These are phyloP conservation scores for Antechinus stuartii DNA, from an alignment of 2,113 vertebrate species.

Conservation along the genomic window DNA sequence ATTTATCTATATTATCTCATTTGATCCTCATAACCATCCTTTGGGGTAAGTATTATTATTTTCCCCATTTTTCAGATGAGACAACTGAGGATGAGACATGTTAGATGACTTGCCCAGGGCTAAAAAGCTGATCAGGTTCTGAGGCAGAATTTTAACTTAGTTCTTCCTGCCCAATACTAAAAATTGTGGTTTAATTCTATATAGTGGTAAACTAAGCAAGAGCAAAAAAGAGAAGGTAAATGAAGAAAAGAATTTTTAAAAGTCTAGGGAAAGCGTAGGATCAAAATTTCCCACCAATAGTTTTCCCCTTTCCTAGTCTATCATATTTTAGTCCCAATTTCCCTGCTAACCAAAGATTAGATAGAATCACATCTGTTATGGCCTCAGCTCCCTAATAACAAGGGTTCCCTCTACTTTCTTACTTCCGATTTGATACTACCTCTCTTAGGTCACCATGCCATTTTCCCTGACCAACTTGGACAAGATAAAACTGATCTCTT, in stretches of 20 bases:
- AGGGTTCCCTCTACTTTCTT: neutral
- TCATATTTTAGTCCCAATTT: neutral
- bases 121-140: neutral
- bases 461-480: neutral
- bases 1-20: neutral
- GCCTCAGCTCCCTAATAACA: neutral
- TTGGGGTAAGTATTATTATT: neutral
- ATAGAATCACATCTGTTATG: neutral
- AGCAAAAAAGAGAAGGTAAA: neutral
- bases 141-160: neutral
- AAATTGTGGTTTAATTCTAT: neutral
- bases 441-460: neutral
- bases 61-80: neutral
- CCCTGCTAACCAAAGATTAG: neutral
- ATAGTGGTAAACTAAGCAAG: neutral
- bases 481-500: neutral
- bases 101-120: neutral
- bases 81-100: neutral
- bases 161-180: neutral
- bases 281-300: neutral
- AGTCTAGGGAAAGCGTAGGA: neutral
- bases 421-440: neutral
- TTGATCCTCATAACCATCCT: neutral
- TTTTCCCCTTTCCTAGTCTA: neutral
- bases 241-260: neutral